phyloP scores from a whole-genome alignment of 1,140 invertebrate species.

The Saccostrea cuccullata region DNA sequence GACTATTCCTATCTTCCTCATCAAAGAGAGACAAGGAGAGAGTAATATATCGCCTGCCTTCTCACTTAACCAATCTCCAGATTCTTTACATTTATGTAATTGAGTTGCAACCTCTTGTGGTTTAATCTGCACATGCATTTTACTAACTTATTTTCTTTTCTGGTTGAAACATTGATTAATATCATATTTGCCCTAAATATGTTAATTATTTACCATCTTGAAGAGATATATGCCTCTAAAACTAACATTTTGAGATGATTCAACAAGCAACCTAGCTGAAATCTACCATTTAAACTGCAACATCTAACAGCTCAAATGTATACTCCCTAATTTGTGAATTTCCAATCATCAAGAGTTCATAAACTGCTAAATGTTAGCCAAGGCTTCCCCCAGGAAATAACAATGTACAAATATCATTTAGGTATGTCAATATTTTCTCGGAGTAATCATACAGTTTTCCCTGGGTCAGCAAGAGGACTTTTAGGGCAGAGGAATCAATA shows the following conservation, averaged over 20 bases:
- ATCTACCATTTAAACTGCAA: too few relatives aligned
- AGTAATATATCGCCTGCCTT: neutral
- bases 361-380: too few relatives aligned
- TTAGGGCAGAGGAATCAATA: neutral
- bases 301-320: too few relatives aligned
- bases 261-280: too few relatives aligned
- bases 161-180: neutral
- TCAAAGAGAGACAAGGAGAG: neutral
- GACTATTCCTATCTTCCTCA: neutral
- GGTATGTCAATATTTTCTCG: conserved; percentile 31
- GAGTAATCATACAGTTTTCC: conserved; percentile 18
- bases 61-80: neutral
- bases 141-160: neutral
- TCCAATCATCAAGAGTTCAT: neutral
- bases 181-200: neutral
- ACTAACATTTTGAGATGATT: too few relatives aligned
- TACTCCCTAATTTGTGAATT: neutral
- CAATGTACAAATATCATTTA: conserved; percentile 4
- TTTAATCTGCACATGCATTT: neutral
- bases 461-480: neutral
- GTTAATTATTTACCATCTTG: neutral
- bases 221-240: neutral
- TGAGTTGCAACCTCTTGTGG: neutral
- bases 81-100: neutral
- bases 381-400: neutral